Evolutionary conservation across 2,797 vertebrate genomes (phyloP).

Genomic region (Botia kubotai): DNA sequence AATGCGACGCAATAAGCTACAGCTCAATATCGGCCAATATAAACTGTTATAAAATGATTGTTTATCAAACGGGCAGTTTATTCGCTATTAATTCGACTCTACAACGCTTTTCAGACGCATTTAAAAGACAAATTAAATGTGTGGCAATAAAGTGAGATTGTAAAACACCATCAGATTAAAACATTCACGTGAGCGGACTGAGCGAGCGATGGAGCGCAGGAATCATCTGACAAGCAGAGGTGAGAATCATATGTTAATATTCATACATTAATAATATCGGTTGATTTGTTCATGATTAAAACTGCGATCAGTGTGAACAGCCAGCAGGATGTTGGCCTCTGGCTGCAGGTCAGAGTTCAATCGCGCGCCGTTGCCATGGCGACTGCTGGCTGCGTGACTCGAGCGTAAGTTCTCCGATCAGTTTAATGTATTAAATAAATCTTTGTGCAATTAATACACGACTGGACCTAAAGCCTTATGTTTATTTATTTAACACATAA

Average conservation of each 20-base stretch:
- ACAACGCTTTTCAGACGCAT: not conserved
- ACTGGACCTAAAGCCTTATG: not conserved
- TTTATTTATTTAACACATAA: not conserved
- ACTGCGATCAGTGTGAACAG: not conserved
- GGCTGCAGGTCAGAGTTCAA: slow-evolving; percentile 74
- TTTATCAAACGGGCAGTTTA: not conserved
- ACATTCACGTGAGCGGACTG: not conserved
- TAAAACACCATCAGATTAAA: not conserved
- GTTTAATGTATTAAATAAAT: not conserved
- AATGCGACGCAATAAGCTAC: not conserved
- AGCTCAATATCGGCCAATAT: not conserved
- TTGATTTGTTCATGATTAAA: not conserved
- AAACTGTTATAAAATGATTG: not conserved
- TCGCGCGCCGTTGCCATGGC: slow-evolving; percentile 87
- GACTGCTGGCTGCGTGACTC: slow-evolving; percentile 75
- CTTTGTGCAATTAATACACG: not conserved
- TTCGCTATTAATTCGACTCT: not conserved
- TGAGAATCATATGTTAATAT: not conserved
- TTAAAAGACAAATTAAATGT: not conserved
- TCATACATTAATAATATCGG: not conserved
- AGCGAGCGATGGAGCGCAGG: not conserved
- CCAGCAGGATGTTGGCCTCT: not conserved
- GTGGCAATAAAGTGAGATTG: not conserved
- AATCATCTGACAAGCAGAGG: not conserved
- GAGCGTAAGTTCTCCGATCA: not conserved